These are phyloP conservation scores for Brachypteracias leptosomus DNA, from an alignment of 2,113 vertebrate species.

Conservation along the genomic window DNA sequence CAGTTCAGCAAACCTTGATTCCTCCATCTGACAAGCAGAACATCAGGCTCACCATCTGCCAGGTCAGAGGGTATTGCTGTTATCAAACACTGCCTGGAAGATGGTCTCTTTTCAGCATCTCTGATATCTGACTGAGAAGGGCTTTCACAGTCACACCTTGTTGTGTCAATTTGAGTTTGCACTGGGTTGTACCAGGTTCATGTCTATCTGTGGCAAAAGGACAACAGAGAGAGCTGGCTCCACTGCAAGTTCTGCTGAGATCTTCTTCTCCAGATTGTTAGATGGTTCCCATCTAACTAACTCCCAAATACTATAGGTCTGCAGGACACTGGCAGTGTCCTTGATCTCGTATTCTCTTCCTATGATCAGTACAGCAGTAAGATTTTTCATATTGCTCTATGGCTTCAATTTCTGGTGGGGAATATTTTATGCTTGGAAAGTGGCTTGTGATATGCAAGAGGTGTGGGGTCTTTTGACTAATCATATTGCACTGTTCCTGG, in stretches of 20 bases:
- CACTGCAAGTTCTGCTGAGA: neutral
- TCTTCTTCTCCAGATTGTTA: neutral
- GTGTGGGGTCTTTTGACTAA: neutral
- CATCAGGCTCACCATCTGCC: neutral
- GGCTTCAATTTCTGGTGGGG: neutral
- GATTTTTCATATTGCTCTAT: neutral
- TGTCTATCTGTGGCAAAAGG: neutral
- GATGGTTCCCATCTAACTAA: neutral
- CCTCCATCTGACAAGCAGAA: neutral
- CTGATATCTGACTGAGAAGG: neutral
- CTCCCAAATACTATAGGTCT: neutral
- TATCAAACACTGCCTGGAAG: neutral
- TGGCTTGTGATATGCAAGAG: neutral
- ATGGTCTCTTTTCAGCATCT: neutral
- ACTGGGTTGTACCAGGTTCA: rapidly evolving
- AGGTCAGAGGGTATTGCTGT: neutral
- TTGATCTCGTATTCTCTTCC: neutral
- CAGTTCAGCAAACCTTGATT: neutral
- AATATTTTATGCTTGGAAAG: neutral
- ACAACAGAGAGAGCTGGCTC: neutral
- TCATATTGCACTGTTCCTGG: neutral
- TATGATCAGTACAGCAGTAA: neutral
- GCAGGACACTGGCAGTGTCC: neutral
- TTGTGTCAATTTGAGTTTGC: neutral
- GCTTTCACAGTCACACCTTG: neutral